Conservation (phyloP, 2,113 vertebrate genomes). For the Myrmecobius fasciatus region DNA sequence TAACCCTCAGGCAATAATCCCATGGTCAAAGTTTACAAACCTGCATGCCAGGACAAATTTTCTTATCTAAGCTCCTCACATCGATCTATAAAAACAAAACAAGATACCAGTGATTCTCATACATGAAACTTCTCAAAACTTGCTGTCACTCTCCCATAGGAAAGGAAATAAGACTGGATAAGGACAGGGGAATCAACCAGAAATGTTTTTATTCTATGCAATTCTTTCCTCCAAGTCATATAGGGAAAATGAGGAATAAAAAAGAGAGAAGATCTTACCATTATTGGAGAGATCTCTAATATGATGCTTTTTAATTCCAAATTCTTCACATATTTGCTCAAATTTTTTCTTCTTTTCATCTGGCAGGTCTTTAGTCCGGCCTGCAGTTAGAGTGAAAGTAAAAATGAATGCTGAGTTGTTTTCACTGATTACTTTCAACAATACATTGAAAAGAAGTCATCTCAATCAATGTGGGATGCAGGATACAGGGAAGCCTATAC, state of each 20-base stretch:
- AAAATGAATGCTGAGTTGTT: background rate
- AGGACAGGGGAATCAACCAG: too few relatives aligned
- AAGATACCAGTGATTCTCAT: background rate
- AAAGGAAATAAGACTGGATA: too few relatives aligned
- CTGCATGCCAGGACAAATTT: background rate
- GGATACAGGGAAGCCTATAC: background rate
- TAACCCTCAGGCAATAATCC: background rate
- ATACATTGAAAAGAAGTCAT: background rate
- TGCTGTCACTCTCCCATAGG: background rate
- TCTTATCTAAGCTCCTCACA: background rate
- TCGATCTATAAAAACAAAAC: background rate
- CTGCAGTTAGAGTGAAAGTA: background rate
- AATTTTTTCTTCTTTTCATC: background rate
- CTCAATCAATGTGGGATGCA: background rate
- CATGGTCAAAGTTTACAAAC: background rate
- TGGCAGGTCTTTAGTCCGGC: background rate
- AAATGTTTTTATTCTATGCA: background rate
- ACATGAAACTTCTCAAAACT: background rate
- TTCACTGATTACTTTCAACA: background rate
- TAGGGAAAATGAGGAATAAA: background rate
- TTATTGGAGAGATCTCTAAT: background rate
- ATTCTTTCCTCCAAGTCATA: background rate
- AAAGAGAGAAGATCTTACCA: background rate
- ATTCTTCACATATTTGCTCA: background rate
- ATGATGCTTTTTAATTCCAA: background rate